These are phyloP conservation scores for Vanessa tameamea DNA, from an alignment of 1,140 invertebrate species.

Conservation along the genomic window DNA sequence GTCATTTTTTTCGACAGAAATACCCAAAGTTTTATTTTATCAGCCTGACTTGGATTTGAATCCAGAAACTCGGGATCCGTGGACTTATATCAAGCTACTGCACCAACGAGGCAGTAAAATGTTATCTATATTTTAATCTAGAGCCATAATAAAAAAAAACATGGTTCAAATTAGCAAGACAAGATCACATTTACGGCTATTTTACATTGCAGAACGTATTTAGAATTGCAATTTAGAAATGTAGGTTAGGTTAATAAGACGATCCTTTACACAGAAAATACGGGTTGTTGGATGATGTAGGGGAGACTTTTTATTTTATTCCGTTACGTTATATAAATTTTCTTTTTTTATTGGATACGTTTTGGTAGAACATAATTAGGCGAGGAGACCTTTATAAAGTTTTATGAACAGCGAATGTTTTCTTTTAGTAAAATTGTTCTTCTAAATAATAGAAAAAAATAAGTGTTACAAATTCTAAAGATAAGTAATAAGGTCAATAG, in stretches of 20 bases:
- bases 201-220: conserved; percentile 23
- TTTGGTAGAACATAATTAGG: not conserved
- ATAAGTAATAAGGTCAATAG: too few species aligned
- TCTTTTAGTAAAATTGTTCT: too few species aligned
- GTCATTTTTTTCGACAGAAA: too few species aligned
- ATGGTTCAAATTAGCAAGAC: conserved; percentile 16
- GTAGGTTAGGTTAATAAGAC: conserved; percentile 25
- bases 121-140: not conserved
- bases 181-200: conserved; percentile 16
- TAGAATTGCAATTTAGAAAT: conserved; percentile 28
- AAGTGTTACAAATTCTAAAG: too few species aligned
- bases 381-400: too few species aligned
- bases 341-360: not conserved
- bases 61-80: too few species aligned
- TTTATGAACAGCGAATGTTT: too few species aligned
- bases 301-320: not conserved
- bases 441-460: too few species aligned
- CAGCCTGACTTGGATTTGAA: too few species aligned
- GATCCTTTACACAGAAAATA: conserved; percentile 10
- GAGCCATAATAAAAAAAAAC: not conserved
- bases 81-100: too few species aligned
- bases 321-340: not conserved
- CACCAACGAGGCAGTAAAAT: not conserved
- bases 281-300: conserved; percentile 4
- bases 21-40: too few species aligned